Conservation (phyloP, 2,888 invertebrate genomes). For the Eustalomyia histrio region DNA sequence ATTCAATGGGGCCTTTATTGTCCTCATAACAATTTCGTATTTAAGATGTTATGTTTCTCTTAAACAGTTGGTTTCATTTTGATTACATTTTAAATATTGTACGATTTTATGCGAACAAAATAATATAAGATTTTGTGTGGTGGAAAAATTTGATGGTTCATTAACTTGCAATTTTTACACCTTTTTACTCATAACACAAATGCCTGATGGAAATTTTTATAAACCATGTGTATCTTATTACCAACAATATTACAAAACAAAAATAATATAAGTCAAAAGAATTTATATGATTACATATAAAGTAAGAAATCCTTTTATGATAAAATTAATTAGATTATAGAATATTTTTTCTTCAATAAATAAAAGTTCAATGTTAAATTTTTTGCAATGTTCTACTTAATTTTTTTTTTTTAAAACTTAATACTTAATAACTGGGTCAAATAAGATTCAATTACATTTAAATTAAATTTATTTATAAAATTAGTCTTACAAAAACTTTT, state of each 20-base stretch:
- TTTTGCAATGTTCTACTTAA: no score
- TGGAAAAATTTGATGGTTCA: slow-evolving; percentile 20
- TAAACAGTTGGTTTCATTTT: slow-evolving; percentile 32
- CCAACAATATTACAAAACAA: not conserved
- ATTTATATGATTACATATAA: not conserved
- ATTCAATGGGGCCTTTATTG: slow-evolving; percentile 1
- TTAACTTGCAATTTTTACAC: slow-evolving; percentile 46
- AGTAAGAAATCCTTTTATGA: not conserved
- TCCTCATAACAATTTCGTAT: slow-evolving; percentile 32
- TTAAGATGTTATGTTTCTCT: slow-evolving; percentile 23
- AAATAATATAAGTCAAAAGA: not conserved
- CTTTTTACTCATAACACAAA: slow-evolving; percentile 28
- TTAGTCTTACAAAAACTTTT: no score
- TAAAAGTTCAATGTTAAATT: no score
- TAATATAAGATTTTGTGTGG: not conserved
- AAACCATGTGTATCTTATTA: slow-evolving; percentile 2
- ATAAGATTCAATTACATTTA: no score
- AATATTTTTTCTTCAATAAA: not conserved
- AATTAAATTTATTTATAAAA: no score
- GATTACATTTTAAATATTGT: slow-evolving; percentile 29
- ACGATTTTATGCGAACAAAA: slow-evolving; percentile 14
- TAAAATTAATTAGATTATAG: no score
- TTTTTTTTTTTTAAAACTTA: no score
- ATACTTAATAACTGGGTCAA: no score
- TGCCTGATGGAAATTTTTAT: slow-evolving; percentile 17